Conservation (phyloP, 2,888 invertebrate species). For the Hartigia nigra region DNA sequence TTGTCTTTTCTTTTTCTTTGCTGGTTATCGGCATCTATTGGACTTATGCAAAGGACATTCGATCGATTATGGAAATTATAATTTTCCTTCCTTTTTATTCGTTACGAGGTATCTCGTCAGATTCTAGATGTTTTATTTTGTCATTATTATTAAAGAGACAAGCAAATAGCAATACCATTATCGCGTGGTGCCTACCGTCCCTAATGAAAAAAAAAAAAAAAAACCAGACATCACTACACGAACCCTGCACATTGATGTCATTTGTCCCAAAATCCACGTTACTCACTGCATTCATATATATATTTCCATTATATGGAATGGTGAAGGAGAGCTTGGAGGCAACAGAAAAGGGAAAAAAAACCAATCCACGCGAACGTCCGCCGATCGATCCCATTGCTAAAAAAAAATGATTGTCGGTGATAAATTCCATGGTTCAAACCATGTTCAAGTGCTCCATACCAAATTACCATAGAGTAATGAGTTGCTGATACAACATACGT, state of each 20-base stretch:
- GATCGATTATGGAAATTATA: constrained; percentile 2
- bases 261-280: neutral
- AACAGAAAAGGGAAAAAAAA: neutral
- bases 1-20: constrained; percentile 28
- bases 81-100: constrained; percentile 6
- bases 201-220: neutral
- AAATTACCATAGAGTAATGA: neutral
- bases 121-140: neutral
- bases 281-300: neutral
- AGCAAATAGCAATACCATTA: neutral
- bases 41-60: constrained; percentile 10
- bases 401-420: neutral
- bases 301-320: neutral
- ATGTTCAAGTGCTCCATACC: neutral
- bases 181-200: constrained; percentile 6
- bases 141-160: neutral
- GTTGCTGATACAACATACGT: neutral
- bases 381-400: neutral
- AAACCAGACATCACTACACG: neutral
- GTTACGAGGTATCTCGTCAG: neutral
- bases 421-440: neutral
- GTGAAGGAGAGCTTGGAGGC: neutral
- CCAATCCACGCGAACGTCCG: neutral
- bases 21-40: constrained; percentile 11
- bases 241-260: neutral